Percentiles rank a stretch among this genome's conserved stretches.
Evolutionary conservation across 2,797 vertebrate genomes (phyloP).

Genomic region (Podargus strigoides): DNA sequence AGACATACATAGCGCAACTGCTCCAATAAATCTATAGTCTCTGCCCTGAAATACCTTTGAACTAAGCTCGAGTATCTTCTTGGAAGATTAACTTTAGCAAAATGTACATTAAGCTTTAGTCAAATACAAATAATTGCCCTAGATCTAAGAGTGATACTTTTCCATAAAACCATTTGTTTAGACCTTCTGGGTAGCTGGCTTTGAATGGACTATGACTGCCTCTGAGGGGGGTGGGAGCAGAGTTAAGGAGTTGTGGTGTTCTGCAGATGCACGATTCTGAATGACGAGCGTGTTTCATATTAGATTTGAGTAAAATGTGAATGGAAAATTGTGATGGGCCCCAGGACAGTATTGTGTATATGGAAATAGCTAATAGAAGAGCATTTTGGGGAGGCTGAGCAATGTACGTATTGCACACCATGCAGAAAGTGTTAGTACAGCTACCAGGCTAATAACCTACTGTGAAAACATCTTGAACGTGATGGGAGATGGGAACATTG

Average conservation of each 20-base stretch:
- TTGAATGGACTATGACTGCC: background rate
- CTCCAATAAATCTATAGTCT: background rate
- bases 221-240: background rate
- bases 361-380: background rate
- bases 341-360: background rate
- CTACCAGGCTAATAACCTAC: background rate
- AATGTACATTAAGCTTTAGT: background rate
- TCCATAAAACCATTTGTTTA: background rate
- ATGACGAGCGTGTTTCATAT: background rate
- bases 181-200: background rate
- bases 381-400: background rate
- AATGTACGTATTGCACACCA: background rate
- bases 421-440: background rate
- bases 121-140: background rate
- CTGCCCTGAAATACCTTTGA: background rate
- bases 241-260: background rate
- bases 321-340: background rate
- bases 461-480: constrained; percentile 27
- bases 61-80: background rate
- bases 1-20: background rate
- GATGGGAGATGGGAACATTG: background rate
- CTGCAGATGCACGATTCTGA: fast-evolving
- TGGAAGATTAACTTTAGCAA: background rate
- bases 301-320: background rate
- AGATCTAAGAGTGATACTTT: background rate